Base-by-base conservation (phyloP, 2,888 invertebrate species). In the Girardia tigrina region DNA sequence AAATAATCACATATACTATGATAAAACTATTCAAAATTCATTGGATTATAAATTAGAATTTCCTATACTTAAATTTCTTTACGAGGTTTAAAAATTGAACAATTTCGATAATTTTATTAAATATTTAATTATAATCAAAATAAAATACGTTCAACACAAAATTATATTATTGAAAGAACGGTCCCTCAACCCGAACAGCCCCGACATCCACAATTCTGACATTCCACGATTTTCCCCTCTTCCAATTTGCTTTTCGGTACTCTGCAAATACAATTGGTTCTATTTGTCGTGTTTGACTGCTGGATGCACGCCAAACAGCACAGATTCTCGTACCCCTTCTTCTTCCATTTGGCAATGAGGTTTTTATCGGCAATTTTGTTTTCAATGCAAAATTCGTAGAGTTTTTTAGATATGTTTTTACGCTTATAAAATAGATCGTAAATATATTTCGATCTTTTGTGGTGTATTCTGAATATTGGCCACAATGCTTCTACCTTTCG, bases 381-480 rank as follows among this genome's bases (percentile, higher is more conserved):
- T 80, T 90, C 90, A 27, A 95, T 84, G 81, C 95, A 95, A 81
- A 92, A 95, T 78, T 95, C 94, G 82, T 95, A 97, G 1, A 97
- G 85, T 82, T 97, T 95, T 83, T 91, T 88, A 81, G 91, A 93
- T 76, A 98, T 98, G 0, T 94, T 94, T 85, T 95, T 94, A 76
- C 95, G 87, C 81, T 95, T 89, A 83, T 94, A 94, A 84, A 90
- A 98, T 73, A 99, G 85, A 82, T 98, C 97, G 82, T 91, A 98
- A 77, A 98, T 93, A 81, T 97, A 98, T 76, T 97, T 88, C 0
- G 94, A 93, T 81, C 93, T 92, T 83, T 98, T 97, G 85, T 98
- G 95, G 81, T 98, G 97, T 70, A 98, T 92, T 85, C 95, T 91
- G 83, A 98, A 98, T 80, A 98, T 95, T 0, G 98, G 97, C 98